Percentiles rank a stretch among this genome's conserved stretches.
Conservation (phyloP, 1,140 invertebrate species). For the Brachionus plicatilis region DNA sequence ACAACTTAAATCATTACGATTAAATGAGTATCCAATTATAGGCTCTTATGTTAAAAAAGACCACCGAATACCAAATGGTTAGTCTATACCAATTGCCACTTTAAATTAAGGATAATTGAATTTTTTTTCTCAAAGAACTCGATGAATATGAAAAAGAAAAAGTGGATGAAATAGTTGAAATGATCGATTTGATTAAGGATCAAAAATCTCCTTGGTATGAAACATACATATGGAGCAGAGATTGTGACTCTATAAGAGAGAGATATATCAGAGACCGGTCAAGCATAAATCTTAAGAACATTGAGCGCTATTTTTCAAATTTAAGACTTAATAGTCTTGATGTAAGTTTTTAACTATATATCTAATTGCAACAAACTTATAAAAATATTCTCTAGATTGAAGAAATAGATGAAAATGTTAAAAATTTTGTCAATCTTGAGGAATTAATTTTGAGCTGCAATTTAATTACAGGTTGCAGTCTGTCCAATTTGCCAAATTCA, state of each 20-base stretch:
- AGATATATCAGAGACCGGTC: background rate
- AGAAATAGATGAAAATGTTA: background rate
- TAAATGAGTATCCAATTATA: background rate
- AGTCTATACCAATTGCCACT: background rate
- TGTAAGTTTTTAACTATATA: background rate
- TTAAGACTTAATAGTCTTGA: conserved; percentile 9
- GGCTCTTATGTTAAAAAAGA: conserved; percentile 4
- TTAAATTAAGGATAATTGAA: too few relatives aligned
- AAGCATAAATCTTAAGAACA: background rate
- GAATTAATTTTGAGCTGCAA: conserved; percentile 24
- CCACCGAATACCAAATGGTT: background rate
- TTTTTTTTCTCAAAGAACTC: background rate
- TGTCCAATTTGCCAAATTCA: conserved; percentile 16
- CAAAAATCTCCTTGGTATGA: conserved; percentile 37
- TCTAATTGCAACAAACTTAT: background rate
- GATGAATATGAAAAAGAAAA: conserved; percentile 26
- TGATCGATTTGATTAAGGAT: conserved; percentile 34
- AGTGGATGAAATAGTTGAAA: conserved; percentile 4
- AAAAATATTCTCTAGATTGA: background rate
- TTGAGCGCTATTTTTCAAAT: conserved; percentile 13
- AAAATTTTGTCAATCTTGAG: background rate
- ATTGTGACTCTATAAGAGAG: conserved; percentile 18
- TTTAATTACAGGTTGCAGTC: background rate
- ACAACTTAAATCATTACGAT: background rate
- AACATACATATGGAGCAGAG: conserved; percentile 16